phyloP scores from a whole-genome alignment of 2,888 invertebrate genomes.

The Drosophila siamana region DNA sequence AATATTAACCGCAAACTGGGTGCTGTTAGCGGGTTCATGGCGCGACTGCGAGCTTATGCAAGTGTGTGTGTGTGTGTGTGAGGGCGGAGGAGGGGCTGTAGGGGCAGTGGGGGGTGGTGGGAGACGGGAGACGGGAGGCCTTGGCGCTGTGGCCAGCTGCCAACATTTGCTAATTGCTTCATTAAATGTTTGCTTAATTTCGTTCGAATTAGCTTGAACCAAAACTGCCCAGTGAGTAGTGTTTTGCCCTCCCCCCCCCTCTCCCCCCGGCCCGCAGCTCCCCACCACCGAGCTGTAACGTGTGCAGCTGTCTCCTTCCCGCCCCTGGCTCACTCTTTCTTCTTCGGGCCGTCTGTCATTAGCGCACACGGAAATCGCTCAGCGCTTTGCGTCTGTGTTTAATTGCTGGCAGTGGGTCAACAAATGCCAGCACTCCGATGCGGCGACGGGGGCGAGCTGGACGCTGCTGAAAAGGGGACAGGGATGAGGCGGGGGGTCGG shows the following conservation, averaged over 20 bases:
- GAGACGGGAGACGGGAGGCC: not conserved
- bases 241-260: not conserved
- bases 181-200: conserved; percentile 81
- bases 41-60: not conserved
- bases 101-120: not conserved
- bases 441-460: accelerated
- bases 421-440: conserved; percentile 17
- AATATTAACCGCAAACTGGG: conserved; percentile 66
- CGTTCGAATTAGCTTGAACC: conserved; percentile 73
- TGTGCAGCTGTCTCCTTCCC: conserved; percentile 13
- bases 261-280: no score
- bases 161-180: conserved; percentile 77
- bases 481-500: not conserved
- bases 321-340: not conserved
- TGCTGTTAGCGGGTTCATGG: conserved; percentile 32
- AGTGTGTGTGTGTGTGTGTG: not conserved
- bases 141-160: conserved; percentile 40
- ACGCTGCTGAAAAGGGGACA: not conserved
- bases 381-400: conserved; percentile 53
- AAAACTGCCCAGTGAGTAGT: conserved; percentile 29
- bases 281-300: not conserved
- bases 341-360: conserved; percentile 37
- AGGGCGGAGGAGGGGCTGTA: not conserved
- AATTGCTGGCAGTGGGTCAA: conserved; percentile 58
- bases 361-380: conserved; percentile 48